Evolutionary conservation across 2,113 vertebrate genomes (phyloP), one percentile per base, ranked within the genome.

Genomic region (Mirounga angustirostris): DNA sequence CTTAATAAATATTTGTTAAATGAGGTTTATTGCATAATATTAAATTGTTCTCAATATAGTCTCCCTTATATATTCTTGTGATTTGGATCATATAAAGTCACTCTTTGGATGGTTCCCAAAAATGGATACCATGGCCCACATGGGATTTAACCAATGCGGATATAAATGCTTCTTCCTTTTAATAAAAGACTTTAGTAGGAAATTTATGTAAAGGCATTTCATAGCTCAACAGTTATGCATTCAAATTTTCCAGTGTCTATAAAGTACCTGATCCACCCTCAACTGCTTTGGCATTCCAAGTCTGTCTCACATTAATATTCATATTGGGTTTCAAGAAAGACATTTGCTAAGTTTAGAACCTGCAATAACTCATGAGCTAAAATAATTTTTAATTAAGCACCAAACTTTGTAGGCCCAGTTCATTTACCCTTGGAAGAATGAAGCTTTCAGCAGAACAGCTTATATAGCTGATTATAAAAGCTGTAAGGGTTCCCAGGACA

Each of bases 311-410:
- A 94, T 97, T 97, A 95, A 95, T 94, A 95, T 92, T 96, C 80
- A 90, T 56, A 76, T 26, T 92, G 65, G 12, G 15, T 92, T 96
- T 96, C 84, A 96, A 88, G 40, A 89, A 94, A 89, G 87, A 80
- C 63, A 96, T 95, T 96, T 94, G 71, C 90, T 93, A 98, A 96
- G 58, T 96, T 97, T 96, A 97, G 95, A 98, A 94, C 14, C 61
- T 95, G 36, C 58, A 97, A 94, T 97, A 98, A 96, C 46, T 96
- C 84, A 88, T 46, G 54, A 92, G 65, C 87, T 95, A 97, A 92
- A 96, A 94, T 79, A 67, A 5, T 4, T 36, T 63, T 89, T 63
- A 96, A 96, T 96, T 50, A 92, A 97, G 69, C 40, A 59, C 58
- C 95, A 96, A 97, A 97, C 79, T 96, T 89, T 94, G 74, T 74